Percentiles rank a stretch among this genome's conserved stretches.
Conservation (phyloP, 2,113 vertebrate genomes). For the Cathartes aura region DNA sequence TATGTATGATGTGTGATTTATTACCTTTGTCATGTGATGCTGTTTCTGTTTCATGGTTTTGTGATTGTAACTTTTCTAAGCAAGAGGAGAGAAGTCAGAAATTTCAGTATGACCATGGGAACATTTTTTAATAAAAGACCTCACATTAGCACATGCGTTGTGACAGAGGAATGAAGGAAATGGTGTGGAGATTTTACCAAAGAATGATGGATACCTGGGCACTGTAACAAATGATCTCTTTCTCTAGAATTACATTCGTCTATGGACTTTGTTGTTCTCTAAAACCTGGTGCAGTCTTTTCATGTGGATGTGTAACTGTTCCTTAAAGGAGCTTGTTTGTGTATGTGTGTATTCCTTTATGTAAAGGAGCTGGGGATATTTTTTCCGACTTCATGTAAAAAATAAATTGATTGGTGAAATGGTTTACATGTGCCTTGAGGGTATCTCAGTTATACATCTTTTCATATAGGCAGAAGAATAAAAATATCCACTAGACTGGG, state of each 20-base stretch:
- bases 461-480: background rate
- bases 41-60: background rate
- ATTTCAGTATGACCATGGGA: background rate
- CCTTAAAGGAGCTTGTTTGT: background rate
- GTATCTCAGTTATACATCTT: background rate
- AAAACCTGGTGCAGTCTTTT: background rate
- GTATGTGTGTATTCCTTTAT: background rate
- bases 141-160: background rate
- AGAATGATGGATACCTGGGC: background rate
- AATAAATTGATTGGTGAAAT: background rate
- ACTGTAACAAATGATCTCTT: background rate
- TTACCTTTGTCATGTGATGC: background rate
- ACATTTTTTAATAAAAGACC: background rate
- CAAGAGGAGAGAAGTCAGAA: background rate
- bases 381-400: background rate
- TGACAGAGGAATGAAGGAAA: background rate
- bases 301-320: background rate
- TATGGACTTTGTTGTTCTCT: background rate
- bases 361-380: background rate
- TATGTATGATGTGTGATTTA: background rate
- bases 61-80: background rate
- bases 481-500: background rate
- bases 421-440: background rate
- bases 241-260: background rate
- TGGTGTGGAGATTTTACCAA: background rate